A percentile compares a stretch with the other conserved stretches of the same genome.
Evolutionary conservation across 2,888 invertebrate species (phyloP).

Genomic region (Erannis defoliaria): DNA sequence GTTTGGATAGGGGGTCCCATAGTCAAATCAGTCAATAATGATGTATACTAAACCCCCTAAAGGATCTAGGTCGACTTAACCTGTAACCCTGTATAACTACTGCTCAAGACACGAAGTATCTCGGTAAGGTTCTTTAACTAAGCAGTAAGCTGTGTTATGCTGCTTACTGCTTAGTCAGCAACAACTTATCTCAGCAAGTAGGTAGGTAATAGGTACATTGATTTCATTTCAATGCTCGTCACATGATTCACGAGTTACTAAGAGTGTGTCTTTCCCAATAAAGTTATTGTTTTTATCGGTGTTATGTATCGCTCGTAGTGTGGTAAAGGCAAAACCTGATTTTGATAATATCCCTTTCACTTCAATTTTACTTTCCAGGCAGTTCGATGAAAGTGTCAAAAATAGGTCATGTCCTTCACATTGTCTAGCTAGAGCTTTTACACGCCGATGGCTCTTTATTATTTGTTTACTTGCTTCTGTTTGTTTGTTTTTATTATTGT

Average conservation of each 20-base stretch:
- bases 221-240: conserved; percentile 7
- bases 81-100: too few species aligned
- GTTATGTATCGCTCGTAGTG: conserved; percentile 27
- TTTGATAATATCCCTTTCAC: conserved; percentile 44
- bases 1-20: too few species aligned
- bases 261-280: conserved; percentile 6
- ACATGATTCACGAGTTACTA: conserved; percentile 3
- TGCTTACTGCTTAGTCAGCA: too few species aligned
- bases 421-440: not conserved
- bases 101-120: too few species aligned
- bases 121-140: not conserved
- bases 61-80: too few species aligned
- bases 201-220: too few species aligned
- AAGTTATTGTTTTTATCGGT: conserved; percentile 22
- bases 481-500: too few species aligned
- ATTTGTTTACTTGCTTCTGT: too few species aligned
- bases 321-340: conserved; percentile 38
- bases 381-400: conserved; percentile 23
- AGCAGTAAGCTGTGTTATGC: not conserved
- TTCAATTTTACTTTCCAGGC: conserved; percentile 40
- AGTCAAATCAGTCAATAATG: too few species aligned
- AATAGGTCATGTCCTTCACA: conserved; percentile 10
- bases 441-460: too few species aligned
- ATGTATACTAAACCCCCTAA: too few species aligned
- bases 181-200: too few species aligned